Base-by-base conservation (phyloP, 2,797 vertebrate genomes). In the Urosaurus nigricauda region DNA sequence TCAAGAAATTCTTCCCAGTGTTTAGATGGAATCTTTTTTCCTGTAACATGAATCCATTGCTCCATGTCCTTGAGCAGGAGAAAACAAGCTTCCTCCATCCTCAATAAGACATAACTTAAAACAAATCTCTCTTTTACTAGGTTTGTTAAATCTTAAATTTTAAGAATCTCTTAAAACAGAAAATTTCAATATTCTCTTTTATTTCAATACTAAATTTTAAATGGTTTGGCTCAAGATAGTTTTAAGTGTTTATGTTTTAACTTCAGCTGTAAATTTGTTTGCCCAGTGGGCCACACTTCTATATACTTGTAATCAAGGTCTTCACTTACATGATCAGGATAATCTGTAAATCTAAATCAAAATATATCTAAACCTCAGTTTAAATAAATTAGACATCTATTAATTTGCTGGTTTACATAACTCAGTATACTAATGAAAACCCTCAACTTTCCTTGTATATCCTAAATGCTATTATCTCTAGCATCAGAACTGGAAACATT, bases 321-420 rank as follows among this genome's bases (percentile, higher is more conserved):
- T 70, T 68, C 73, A 19, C 19, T 11, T 73, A 8, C 16, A 29
- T 63, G 40, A 82, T 13, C 37, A 82, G 40, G 26, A 11, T 82
- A 32, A 79, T 56, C 6, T 26, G 32, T 68, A 68, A 65, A 56
- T 73, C 35, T 84, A 73, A 37, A 73, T 56, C 5, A 70, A 47
- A 83, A 68, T 8, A 43, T 65, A 40, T 58, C 26, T 87, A 60
- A 58, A 24, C 60, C 13, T 74, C 17, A 47, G 21, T 80, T 56
- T 51, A 58, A 81, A 73, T 81, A 73, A 60, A 71, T 40, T 13
- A 70, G 8, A 16, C 65, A 60, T 85, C 14, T 71, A 71, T 9
- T 37, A 56, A 71, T 71, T 87, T 87, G 24, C 65, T 24, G 5
- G 53, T 21, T 83, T 85, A 17, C 56, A 37, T 71, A 29, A 88